These are phyloP conservation scores for Monochamus alternatus DNA, from an alignment of 2,888 invertebrate genomes.

Conservation along the genomic window DNA sequence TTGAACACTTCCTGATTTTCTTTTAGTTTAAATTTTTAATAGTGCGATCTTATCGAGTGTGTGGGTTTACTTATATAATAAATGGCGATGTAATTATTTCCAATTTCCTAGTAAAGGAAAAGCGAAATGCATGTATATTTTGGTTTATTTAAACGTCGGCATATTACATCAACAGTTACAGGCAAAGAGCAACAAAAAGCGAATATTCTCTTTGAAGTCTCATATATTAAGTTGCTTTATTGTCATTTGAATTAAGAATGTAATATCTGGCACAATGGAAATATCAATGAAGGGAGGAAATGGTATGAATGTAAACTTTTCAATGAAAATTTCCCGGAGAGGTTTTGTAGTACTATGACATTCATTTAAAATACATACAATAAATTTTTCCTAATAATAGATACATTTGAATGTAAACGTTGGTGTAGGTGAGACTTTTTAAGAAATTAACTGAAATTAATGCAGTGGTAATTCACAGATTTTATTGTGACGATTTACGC, in stretches of 20 bases:
- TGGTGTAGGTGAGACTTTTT: constrained; percentile 4
- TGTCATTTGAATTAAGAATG: background rate
- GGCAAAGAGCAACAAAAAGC: background rate
- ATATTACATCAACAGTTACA: background rate
- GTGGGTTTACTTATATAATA: constrained; percentile 7
- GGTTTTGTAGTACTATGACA: constrained; percentile 20
- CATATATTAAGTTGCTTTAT: constrained; percentile 11
- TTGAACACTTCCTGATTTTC: background rate
- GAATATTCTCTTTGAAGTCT: constrained; percentile 4
- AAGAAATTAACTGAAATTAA: constrained; percentile 1
- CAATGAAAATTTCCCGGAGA: constrained; percentile 27
- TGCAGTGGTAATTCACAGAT: background rate
- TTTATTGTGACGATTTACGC: constrained; percentile 11
- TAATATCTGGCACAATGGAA: constrained; percentile 1
- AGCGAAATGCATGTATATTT: background rate
- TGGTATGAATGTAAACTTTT: constrained; percentile 15
- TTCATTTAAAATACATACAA: constrained; percentile 13
- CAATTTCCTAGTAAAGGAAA: constrained; percentile 1
- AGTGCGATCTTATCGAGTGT: background rate
- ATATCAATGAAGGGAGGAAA: constrained; percentile 1
- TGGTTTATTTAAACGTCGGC: background rate
- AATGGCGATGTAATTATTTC: background rate
- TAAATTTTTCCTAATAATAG: constrained; percentile 20
- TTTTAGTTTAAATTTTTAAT: constrained; percentile 4
- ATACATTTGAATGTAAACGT: background rate